A percentile compares a stretch with the other conserved stretches of the same genome.
These are phyloP conservation scores for Polydrusus cervinus DNA, from an alignment of 2,888 invertebrate species.

Conservation along the genomic window DNA sequence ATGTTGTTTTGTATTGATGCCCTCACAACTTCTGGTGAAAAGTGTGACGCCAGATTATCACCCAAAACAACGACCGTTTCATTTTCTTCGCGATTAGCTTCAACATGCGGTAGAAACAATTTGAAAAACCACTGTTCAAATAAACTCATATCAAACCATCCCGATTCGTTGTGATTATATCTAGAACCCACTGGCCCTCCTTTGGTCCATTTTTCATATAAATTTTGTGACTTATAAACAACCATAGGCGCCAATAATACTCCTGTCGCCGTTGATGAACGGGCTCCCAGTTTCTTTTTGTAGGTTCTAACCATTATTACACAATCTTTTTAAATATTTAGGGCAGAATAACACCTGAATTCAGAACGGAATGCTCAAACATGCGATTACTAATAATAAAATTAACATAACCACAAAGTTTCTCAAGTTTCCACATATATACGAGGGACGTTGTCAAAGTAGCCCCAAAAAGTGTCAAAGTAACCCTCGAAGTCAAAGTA, in stretches of 20 bases:
- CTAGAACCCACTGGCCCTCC: not conserved
- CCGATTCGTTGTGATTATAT: not conserved
- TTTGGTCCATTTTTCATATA: slow-evolving; percentile 25
- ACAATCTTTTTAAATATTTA: too few species aligned
- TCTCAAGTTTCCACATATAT: too few species aligned
- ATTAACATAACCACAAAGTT: too few species aligned
- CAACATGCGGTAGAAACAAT: not conserved
- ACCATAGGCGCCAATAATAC: not conserved
- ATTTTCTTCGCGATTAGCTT: not conserved
- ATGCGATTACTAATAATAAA: too few species aligned
- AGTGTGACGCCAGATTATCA: slow-evolving; percentile 29
- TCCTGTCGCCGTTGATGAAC: not conserved
- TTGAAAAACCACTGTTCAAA: slow-evolving; percentile 32
- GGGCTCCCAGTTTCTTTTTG: too few species aligned
- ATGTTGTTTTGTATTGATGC: slow-evolving; percentile 21
- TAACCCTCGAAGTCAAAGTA: too few species aligned
- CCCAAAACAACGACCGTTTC: slow-evolving; percentile 14
- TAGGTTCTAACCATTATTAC: too few species aligned
- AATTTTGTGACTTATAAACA: slow-evolving; percentile 13
- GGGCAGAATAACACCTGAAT: too few species aligned
- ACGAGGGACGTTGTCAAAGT: not conserved
- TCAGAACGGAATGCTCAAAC: too few species aligned
- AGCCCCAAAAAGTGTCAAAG: not conserved
- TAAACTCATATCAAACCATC: slow-evolving; percentile 28
- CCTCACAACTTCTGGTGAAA: slow-evolving; percentile 30